Conservation (phyloP, 1,140 invertebrate species). For the Megalopta genalis region DNA sequence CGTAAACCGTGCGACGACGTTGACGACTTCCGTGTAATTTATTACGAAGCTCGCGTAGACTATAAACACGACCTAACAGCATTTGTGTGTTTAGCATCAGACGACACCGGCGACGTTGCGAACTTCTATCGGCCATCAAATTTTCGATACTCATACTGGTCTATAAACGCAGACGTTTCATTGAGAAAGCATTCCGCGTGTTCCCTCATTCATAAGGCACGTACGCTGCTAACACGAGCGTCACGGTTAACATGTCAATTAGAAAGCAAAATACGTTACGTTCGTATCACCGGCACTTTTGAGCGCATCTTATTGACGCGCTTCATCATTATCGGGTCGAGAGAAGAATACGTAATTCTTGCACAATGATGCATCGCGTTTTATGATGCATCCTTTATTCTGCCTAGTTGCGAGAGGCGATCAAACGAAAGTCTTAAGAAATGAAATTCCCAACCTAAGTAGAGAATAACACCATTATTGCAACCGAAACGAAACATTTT, state of each 20-base stretch:
- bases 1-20: not conserved
- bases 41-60: not conserved
- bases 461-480: not conserved
- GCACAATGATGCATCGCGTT: not conserved
- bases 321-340: not conserved
- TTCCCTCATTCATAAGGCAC: not conserved
- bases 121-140: not conserved
- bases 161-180: not conserved
- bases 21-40: not conserved
- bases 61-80: not conserved
- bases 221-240: not conserved
- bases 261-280: not conserved
- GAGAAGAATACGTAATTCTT: not conserved
- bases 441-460: too few relatives aligned
- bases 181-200: too few relatives aligned
- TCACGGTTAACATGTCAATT: constrained; percentile 3
- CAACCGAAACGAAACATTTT: not conserved
- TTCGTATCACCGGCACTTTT: not conserved
- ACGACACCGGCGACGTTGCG: too few relatives aligned
- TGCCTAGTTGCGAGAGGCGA: too few relatives aligned
- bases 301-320: not conserved
- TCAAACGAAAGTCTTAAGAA: too few relatives aligned
- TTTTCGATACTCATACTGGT: not conserved
- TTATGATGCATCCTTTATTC: not conserved
- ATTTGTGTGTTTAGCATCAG: not conserved